phyloP scores from a whole-genome alignment of 2,113 vertebrate genomes.

The Seriola rivoliana region DNA sequence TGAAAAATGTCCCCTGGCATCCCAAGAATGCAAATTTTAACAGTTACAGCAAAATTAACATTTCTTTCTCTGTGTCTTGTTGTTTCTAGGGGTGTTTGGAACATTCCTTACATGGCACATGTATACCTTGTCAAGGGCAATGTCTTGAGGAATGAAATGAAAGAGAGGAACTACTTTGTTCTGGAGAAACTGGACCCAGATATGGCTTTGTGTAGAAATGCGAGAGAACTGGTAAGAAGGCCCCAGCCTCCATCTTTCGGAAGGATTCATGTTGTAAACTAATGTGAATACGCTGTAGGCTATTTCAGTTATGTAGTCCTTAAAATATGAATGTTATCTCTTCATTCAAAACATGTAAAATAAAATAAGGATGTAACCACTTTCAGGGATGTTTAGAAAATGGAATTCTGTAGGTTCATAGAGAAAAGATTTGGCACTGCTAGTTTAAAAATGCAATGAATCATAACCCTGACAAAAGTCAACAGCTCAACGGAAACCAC shows the following conservation, averaged over 20 bases:
- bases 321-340: background rate
- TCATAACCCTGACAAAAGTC: conserved; percentile 69
- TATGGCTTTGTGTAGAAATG: conserved; percentile 95
- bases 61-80: conserved; percentile 34
- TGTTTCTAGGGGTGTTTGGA: conserved; percentile 93
- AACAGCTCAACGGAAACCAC: conserved; percentile 82
- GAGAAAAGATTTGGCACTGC: background rate
- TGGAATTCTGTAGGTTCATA: background rate
- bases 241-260: background rate
- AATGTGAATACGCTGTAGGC: background rate
- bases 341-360: background rate
- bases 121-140: conserved; percentile 94
- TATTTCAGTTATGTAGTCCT: background rate
- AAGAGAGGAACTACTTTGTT: conserved; percentile 93
- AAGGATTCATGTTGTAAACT: conserved; percentile 10
- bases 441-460: conserved; percentile 60
- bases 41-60: conserved; percentile 25
- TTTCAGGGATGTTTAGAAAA: background rate
- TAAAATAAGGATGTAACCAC: background rate
- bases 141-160: conserved; percentile 91
- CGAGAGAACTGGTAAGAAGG: conserved; percentile 93
- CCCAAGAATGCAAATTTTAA: conserved; percentile 21
- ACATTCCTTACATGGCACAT: conserved; percentile 96
- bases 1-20: background rate
- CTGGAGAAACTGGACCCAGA: conserved; percentile 96